These are phyloP conservation scores for Thinocorus orbignyianus DNA, from an alignment of 2,113 vertebrate species.

Conservation along the genomic window DNA sequence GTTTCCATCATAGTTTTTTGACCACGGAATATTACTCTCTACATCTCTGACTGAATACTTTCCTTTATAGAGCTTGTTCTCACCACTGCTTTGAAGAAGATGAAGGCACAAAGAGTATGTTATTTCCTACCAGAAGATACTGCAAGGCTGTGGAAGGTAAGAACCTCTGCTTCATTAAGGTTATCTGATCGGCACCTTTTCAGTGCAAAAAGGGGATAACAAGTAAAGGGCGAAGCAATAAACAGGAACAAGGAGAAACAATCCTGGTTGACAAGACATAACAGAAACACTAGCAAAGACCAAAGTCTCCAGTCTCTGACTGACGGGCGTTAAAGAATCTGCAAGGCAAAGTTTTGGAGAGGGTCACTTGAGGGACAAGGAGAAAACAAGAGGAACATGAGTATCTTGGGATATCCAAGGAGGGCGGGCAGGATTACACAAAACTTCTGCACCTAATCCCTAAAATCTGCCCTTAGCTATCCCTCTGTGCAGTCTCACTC, in stretches of 20 bases:
- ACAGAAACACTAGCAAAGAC: background rate
- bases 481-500: background rate
- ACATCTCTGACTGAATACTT: background rate
- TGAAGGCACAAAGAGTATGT: background rate
- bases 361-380: background rate
- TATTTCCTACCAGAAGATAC: background rate
- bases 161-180: background rate
- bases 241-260: background rate
- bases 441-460: background rate
- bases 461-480: background rate
- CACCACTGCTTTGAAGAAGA: background rate
- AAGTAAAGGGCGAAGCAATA: background rate
- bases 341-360: background rate
- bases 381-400: background rate
- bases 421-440: accelerated
- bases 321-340: background rate
- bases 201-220: background rate
- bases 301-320: background rate
- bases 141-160: background rate
- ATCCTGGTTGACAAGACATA: background rate
- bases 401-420: background rate
- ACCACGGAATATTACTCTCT: background rate
- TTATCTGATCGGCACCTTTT: background rate
- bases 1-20: background rate
- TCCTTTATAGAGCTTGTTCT: background rate